These are phyloP conservation scores for Leguminivora glycinivorella DNA, from an alignment of 1,140 invertebrate species.

Conservation along the genomic window DNA sequence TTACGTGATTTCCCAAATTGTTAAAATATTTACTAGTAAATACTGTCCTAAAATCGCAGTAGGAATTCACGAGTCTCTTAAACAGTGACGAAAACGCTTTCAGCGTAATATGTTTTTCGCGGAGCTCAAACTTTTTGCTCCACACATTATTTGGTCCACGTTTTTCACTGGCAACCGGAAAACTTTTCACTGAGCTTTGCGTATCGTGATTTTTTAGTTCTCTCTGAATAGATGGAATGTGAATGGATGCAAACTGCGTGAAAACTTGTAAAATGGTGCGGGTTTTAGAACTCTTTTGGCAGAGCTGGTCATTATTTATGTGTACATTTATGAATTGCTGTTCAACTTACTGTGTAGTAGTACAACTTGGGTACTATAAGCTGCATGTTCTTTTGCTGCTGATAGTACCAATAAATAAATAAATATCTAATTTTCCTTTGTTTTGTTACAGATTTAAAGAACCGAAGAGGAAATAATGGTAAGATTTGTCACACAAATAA, in stretches of 20 bases:
- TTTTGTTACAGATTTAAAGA: not conserved
- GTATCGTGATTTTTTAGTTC: constrained; percentile 7
- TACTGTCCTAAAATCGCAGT: not conserved
- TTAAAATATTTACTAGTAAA: too few species aligned
- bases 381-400: too few species aligned
- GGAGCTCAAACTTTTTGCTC: not conserved
- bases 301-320: not conserved
- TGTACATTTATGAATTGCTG: too few species aligned
- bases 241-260: constrained; percentile 6
- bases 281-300: not conserved
- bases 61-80: not conserved
- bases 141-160: not conserved
- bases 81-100: not conserved
- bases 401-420: too few species aligned
- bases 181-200: constrained; percentile 6
- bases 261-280: not conserved
- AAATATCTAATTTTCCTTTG: too few species aligned
- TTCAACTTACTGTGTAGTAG: too few species aligned
- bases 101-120: constrained; percentile 6
- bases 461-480: not conserved
- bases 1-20: too few species aligned
- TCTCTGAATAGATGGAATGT: not conserved
- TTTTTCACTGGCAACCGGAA: not conserved
- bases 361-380: too few species aligned
- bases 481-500: too few species aligned